Conservation (phyloP, 2,888 invertebrate species). For the Adineta ricciae region DNA sequence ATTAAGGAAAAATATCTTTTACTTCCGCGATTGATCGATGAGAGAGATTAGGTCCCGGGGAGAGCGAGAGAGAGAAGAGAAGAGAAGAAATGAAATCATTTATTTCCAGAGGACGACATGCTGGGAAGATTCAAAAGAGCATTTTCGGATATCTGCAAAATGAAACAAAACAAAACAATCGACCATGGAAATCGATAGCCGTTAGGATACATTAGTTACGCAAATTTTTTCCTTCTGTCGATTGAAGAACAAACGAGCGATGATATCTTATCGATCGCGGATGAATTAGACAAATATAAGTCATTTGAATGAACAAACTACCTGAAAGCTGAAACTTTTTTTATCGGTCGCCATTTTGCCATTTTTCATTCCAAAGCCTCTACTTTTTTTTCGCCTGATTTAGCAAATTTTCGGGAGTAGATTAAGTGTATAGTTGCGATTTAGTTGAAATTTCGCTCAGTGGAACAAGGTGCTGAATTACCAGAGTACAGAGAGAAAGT, state of each 20-base stretch:
- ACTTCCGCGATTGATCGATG: background rate
- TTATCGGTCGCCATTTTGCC: background rate
- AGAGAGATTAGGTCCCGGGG: background rate
- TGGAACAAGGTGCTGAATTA: background rate
- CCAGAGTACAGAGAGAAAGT: background rate
- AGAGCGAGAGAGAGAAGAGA: background rate
- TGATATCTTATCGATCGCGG: background rate
- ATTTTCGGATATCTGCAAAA: background rate
- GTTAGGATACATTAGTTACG: background rate
- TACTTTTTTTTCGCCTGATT: background rate
- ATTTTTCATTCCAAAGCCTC: background rate
- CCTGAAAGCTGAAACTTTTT: too few species aligned
- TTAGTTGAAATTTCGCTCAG: background rate
- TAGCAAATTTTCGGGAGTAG: background rate
- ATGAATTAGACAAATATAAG: background rate
- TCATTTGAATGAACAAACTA: too few species aligned
- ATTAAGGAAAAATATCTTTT: background rate
- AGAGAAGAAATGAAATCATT: background rate
- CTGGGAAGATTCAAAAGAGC: background rate
- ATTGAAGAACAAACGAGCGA: background rate
- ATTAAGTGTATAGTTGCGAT: background rate
- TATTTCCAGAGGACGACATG: background rate
- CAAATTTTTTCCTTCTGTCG: background rate
- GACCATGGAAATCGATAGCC: background rate
- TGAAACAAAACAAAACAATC: background rate